Evolutionary conservation across 2,797 vertebrate species (phyloP), one percentile per base, ranked within the genome.

Genomic region (Ptychobarbus kaznakovi): DNA sequence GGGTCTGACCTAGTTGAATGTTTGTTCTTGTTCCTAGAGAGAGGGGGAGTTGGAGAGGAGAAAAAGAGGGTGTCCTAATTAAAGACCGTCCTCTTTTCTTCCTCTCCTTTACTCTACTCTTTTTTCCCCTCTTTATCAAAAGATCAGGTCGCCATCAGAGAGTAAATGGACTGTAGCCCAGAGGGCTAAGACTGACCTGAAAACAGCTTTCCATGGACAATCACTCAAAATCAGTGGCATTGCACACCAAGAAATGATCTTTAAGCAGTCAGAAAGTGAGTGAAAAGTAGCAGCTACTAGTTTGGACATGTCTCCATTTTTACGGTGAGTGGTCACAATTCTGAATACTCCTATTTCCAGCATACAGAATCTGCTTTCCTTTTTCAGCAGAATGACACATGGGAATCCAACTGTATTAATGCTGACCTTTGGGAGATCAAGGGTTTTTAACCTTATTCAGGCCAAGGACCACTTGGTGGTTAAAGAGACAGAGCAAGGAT

Each of bases 121-220:
- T 79, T 61, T 46, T 69, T 53, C 70, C 74, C 46, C 61, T 82
- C 46, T 87, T 88, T 90, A 88, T 92, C 91, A 91, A 88, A 91
- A 88, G 86, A 91, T 92, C 89, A 92, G 85, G 89, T 92, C 90
- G 90, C 91, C 91, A 90, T 92, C 86, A 87, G 86, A 86, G 86
- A 92, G 89, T 87, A 92, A 94, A 92, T 92, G 90, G 89, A 87
- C 89, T 86, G 63, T 87, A 91, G 92, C 90, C 89, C 90, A 87
- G 85, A 90, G 90, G 89, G 86, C 84, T 80, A 84, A 86, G 81
- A 90, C 89, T 89, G 87, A 89, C 91, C 72, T 25, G 82, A 73
- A 80, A 80, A 73, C 25, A 73, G 65, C 53, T 63, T 44, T 42
- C 46, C n/a, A 8, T 53, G 72, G 58, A 51, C 44, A 40, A 66